Percentiles rank a stretch among this genome's conserved stretches.
phyloP scores from a whole-genome alignment of 2,113 vertebrate species.

The Cairina moschata region DNA sequence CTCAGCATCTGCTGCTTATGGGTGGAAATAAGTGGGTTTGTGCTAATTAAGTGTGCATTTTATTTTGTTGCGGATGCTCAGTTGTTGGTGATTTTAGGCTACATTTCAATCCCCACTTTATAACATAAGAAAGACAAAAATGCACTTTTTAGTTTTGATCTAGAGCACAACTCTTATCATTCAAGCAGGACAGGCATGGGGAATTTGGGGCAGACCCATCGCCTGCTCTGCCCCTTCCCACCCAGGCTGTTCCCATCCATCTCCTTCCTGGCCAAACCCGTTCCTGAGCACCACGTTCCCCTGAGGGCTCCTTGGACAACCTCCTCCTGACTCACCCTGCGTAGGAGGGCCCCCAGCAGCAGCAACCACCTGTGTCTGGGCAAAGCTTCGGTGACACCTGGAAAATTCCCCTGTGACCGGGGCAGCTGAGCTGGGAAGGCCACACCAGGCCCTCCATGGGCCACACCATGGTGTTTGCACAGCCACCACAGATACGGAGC shows the following conservation, averaged over 20 bases:
- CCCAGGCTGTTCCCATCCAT: neutral
- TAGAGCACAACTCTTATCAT: neutral
- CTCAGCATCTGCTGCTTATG: neutral
- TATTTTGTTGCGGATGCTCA: neutral
- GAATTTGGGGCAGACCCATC: neutral
- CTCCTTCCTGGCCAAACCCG: neutral
- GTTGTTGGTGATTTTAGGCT: neutral
- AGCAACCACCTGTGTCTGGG: neutral
- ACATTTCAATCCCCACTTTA: neutral
- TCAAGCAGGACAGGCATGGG: neutral
- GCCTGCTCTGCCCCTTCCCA: neutral
- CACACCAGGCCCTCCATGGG: neutral
- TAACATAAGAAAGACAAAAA: neutral
- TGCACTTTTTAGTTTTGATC: neutral
- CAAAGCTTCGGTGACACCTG: neutral
- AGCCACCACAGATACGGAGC: neutral
- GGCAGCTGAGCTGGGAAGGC: neutral
- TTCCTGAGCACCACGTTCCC: neutral
- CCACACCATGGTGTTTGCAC: rapidly evolving
- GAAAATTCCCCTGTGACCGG: neutral
- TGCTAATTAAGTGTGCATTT: neutral
- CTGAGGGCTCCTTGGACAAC: neutral
- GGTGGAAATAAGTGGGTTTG: neutral
- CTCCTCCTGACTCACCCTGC: neutral
- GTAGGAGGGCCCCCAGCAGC: neutral